These are phyloP conservation scores for Takifugu ocellatus DNA, from an alignment of 2,797 vertebrate genomes.

Conservation along the genomic window DNA sequence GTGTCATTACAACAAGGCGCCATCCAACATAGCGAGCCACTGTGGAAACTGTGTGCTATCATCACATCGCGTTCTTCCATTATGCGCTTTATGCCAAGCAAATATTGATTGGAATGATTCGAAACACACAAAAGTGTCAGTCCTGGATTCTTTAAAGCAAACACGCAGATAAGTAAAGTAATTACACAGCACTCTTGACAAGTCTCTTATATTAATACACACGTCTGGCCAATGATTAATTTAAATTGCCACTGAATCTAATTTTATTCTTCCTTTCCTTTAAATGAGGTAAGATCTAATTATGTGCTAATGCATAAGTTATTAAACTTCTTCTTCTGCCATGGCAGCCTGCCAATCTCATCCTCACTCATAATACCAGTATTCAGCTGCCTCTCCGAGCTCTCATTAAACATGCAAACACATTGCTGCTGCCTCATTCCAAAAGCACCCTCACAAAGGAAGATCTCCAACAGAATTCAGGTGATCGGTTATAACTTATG, in stretches of 20 bases:
- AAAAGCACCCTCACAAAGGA: conserved; percentile 47
- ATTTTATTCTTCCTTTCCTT: conserved; percentile 70
- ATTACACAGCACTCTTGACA: conserved; percentile 62
- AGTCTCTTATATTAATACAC: conserved; percentile 58
- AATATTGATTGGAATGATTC: conserved; percentile 30
- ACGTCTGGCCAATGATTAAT: conserved; percentile 69
- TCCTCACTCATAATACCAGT: conserved; percentile 52
- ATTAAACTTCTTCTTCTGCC: conserved; percentile 69
- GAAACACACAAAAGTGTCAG: background rate
- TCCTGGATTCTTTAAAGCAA: conserved; percentile 28
- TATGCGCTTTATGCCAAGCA: conserved; percentile 28
- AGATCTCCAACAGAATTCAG: conserved; percentile 60
- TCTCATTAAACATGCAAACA: conserved; percentile 75
- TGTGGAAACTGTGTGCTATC: conserved; percentile 37
- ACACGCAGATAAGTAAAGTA: conserved; percentile 42
- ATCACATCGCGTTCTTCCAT: conserved; percentile 32
- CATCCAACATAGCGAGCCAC: conserved; percentile 39
- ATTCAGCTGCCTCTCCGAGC: conserved; percentile 41
- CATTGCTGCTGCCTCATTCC: conserved; percentile 48
- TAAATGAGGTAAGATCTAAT: conserved; percentile 77
- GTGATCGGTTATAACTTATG: conserved; percentile 64
- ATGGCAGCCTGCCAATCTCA: conserved; percentile 74
- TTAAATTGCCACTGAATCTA: conserved; percentile 72
- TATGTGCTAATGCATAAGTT: conserved; percentile 78
- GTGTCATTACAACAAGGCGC: conserved; percentile 36